Evolutionary conservation across 2,113 vertebrate genomes (phyloP), one percentile per base, ranked within the genome.

Genomic region (mouse (Mus musculus)): DNA sequence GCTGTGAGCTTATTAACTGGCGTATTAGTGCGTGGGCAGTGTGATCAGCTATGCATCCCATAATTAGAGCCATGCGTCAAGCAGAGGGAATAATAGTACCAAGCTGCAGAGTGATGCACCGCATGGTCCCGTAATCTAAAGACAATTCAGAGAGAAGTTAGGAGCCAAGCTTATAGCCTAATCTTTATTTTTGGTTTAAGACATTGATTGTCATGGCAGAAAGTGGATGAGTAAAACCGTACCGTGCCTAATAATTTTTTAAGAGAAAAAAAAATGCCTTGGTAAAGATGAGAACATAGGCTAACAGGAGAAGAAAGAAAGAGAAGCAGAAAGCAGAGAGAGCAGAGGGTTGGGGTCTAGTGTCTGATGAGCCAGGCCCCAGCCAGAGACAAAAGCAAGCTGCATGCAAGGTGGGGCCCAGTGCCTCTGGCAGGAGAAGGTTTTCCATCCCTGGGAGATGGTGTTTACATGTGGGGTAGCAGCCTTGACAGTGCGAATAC

Each of bases 11-110:
- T 49, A 22, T 71, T 81, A 13, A 0, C n/a, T 2, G 0, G 24
- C 17, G 0, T 78, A 26, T 1, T 30, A 10, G 17, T 36, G 24
- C 30, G 76, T 28, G 6, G n/a, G 22, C 36, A 42, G 63, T 13
- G 17, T 1, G 1, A 24, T 30, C 3, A 22, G 12, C 5, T 5
- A 7, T 28, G 20, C 33, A 28, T 59, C 28, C 42, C 3, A 0
- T 24, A n/a, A 85, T 46, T 46, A 54, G 63, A 86, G 59, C 28
- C 19, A 7, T 3, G n/a, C 12, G 61, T 85, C 71, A 20, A 54
- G 52, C 22, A 1, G 56, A 63, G 28, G 59, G 24, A 49, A 49
- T 52, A 78, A 36, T n/a, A 69, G 36, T 12, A 19, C 1, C 67
- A 30, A 49, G 54, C 19, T 14, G 54, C 12, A 14, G 1, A 28